Evolutionary conservation across 2,797 vertebrate species (phyloP).

Genomic region (Nyctalus aviator): DNA sequence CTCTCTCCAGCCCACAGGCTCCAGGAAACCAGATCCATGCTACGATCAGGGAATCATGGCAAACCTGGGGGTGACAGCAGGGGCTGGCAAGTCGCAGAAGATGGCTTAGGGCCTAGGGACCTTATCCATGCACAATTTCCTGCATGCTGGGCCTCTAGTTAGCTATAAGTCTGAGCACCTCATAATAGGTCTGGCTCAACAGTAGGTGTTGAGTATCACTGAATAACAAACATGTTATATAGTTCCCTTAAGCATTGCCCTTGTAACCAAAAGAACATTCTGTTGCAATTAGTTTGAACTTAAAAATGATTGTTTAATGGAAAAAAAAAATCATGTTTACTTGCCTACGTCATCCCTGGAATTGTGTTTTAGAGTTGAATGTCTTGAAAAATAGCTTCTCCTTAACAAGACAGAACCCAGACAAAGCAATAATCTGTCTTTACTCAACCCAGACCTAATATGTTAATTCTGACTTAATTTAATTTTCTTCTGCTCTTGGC

Average conservation of each 20-base stretch:
- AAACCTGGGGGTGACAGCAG: no score
- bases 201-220: neutral
- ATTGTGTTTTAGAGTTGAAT: slow-evolving; percentile 61
- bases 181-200: neutral
- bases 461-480: slow-evolving; percentile 86
- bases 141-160: neutral
- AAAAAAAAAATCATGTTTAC: slow-evolving; percentile 72
- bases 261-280: slow-evolving; percentile 60
- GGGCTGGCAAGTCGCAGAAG: no score
- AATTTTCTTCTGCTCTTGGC: slow-evolving; percentile 85
- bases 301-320: slow-evolving; percentile 71
- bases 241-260: neutral
- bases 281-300: slow-evolving; percentile 60
- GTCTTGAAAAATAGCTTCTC: slow-evolving; percentile 80
- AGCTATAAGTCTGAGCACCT: neutral
- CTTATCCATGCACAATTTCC: no score
- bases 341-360: slow-evolving; percentile 70
- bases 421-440: slow-evolving; percentile 84
- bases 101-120: no score
- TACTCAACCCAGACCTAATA: slow-evolving; percentile 81
- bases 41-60: no score
- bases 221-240: neutral
- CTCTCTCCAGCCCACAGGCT: no score
- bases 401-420: slow-evolving; percentile 68
- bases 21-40: no score